Base-by-base conservation (phyloP, 2,797 vertebrate species). In the Parauchenoglanis punctatus region DNA sequence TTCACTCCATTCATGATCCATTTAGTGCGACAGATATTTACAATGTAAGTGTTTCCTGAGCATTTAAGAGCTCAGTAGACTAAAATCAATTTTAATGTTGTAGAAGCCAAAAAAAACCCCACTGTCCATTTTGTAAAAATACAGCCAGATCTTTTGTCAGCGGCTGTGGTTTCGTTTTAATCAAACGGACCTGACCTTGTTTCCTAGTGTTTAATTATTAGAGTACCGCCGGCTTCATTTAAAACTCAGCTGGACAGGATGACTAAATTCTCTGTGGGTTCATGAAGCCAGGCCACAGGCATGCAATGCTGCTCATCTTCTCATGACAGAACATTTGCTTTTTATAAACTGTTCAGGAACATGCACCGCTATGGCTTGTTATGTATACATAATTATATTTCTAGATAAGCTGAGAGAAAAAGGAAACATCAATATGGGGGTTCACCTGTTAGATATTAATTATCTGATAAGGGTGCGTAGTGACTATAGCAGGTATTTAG, bases 211-310 rank as follows among this genome's bases (percentile, higher is more conserved):
- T 59, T 65, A 80, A 81, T 76, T 76, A 81, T 88, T 87, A 28
- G 59, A 80, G 75, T 84, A 80, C 85, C 84, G 85, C 81, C 49
- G 77, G 76, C 86, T 88, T 87, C 88, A 87, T 89, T 91, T 88
- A 87, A 75, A 85, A 61, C 87, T 81, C 88, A 78, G 85, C 63
- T 87, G 90, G 77, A 90, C 61, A 83, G 58, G 63, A 85, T 68
- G 75, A 83, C 68, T 81, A 86, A 85, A 87, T 83, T 81, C 85
- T 85, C 83, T n/a, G 82, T 49, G 52, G 75, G 67, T 83, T 84
- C 85, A 83, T 84, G 73, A 40, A 85, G 86, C n/a, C 54, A 68
- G 77, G 61, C 76, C 80, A 44, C 86, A 84, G 61, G 59, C 83
- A 78, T 63, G 25, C 25, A 70, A 76, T 70, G 40, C 81, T 70